Base-by-base conservation (phyloP, 2,113 vertebrate species). In the Hemiprocne comata region DNA sequence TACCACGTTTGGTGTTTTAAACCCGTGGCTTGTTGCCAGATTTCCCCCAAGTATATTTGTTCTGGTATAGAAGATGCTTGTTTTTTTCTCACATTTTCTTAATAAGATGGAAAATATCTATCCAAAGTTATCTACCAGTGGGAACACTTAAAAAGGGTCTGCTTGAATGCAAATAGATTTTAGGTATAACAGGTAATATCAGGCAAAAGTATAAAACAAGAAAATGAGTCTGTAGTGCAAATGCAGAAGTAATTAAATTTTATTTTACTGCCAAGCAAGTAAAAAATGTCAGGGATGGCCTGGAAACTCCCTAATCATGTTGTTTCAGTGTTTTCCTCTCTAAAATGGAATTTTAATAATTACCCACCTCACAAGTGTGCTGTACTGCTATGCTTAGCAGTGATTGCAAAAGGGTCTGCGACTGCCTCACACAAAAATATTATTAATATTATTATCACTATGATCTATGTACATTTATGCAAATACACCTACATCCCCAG, bases 251-350 rank as follows among this genome's bases (percentile, higher is more conserved):
- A 82, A 94, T 91, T 85, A 89, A 72, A 69, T 66, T 66, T 55
- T 0, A 62, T 85, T 94, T 94, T 89, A 90, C 54, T 73, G 51
- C 33, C 54, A 94, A 92, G 21, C 17, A 91, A 93, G 71, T 80
- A 38, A 93, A 87, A 82, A 94, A 79, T 42, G 31, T 82, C n/a
- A 78, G 33, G 11, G 48, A 89, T 8, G 25, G 77, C 74, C 75
- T 85, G 96, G 95, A 93, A 97, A 97, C 78, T 71, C 93, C 89
- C 91, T 83, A 73, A 94, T 89, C 50, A 73, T 33, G n/a, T 69
- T 91, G 54, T 70, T 91, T 92, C 67, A 80, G 55, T 87, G 66
- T 90, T 93, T 89, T 70, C 44, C 81, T 87, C 71, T 91, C 85
- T 73, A 85, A 93, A 95, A 87, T 82, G 87, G 87, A 95, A 95